phyloP scores from a whole-genome alignment of 1,140 invertebrate genomes.

The Magallana gigas region DNA sequence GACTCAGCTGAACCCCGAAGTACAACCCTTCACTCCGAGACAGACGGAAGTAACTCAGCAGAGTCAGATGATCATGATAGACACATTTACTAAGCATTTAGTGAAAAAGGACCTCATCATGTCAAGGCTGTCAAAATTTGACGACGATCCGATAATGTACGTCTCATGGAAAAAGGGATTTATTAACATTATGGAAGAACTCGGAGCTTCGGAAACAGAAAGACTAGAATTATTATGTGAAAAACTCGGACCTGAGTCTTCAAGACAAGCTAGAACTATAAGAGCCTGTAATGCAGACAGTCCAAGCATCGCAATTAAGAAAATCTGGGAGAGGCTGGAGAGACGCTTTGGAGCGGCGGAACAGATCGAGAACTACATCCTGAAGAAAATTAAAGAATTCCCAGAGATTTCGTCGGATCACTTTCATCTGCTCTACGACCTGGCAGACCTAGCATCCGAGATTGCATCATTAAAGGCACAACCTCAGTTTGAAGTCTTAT shows the following conservation, averaged over 20 bases:
- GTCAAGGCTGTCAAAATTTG: too few species aligned
- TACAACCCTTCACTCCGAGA: too few species aligned
- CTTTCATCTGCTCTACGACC: constrained; percentile 38
- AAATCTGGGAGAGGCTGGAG: constrained; percentile 51
- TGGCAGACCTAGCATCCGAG: constrained; percentile 42
- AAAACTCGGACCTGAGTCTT: constrained; percentile 36
- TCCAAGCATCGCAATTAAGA: constrained; percentile 32
- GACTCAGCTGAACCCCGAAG: too few species aligned
- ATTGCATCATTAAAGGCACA: constrained; percentile 44
- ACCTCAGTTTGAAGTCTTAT: constrained; percentile 3
- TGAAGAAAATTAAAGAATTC: constrained; percentile 39
- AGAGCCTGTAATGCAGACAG: background rate
- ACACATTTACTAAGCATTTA: too few species aligned
- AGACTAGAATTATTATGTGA: constrained; percentile 39
- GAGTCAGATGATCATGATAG: too few species aligned
- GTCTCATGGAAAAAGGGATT: constrained; percentile 34
- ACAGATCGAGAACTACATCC: constrained; percentile 26
- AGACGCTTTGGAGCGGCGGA: constrained; percentile 42
- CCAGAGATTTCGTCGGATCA: constrained; percentile 32
- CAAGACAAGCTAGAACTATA: constrained; percentile 31
- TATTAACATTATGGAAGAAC: constrained; percentile 30
- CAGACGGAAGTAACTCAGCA: too few species aligned
- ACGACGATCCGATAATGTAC: too few species aligned
- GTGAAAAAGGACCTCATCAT: too few species aligned
- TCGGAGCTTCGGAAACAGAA: constrained; percentile 29